These are phyloP conservation scores for Columba livia DNA, from an alignment of 2,113 vertebrate species.

Conservation along the genomic window DNA sequence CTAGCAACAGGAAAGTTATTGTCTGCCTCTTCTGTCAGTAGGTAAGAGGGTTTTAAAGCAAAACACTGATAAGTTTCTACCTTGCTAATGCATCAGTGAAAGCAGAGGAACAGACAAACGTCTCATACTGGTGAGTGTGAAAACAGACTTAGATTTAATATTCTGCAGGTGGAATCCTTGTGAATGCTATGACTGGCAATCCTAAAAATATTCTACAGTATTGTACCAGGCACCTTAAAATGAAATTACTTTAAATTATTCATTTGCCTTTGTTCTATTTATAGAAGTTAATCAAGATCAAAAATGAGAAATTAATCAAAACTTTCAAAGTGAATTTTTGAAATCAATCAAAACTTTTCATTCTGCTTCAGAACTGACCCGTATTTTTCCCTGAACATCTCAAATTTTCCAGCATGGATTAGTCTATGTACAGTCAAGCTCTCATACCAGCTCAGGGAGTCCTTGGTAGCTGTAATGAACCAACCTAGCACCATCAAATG, in stretches of 20 bases:
- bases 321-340: background rate
- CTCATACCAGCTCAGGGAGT: background rate
- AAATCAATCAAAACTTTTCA: background rate
- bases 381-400: background rate
- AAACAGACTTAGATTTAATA: background rate
- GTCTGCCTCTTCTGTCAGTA: background rate
- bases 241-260: background rate
- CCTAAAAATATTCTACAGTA: background rate
- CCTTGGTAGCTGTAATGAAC: background rate
- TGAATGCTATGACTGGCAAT: background rate
- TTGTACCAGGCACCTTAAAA: background rate
- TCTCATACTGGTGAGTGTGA: background rate
- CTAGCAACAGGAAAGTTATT: background rate
- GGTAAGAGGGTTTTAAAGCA: background rate
- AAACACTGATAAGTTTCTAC: background rate
- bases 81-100: background rate
- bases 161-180: background rate
- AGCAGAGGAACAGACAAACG: background rate
- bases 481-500: background rate
- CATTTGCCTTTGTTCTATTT: background rate
- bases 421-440: rapidly evolving
- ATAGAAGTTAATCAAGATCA: background rate
- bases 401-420: background rate
- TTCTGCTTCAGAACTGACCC: background rate
- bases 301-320: background rate